These are phyloP conservation scores for Zaprionus taronus DNA, from an alignment of 1,140 invertebrate genomes.

Conservation along the genomic window DNA sequence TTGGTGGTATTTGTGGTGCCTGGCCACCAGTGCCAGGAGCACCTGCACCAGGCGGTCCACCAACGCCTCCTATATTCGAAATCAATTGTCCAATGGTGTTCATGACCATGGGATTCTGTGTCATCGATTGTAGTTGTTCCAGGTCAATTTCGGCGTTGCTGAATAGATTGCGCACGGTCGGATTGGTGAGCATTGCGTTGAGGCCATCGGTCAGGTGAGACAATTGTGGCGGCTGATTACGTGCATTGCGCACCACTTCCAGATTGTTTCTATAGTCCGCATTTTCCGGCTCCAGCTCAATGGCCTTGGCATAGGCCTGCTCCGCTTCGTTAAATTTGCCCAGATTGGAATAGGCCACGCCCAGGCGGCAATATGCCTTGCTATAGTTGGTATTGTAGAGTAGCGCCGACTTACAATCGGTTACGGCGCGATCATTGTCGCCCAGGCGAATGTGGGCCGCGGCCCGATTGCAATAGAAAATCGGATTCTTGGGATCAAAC, in stretches of 20 bases:
- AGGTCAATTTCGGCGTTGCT: constrained; percentile 75
- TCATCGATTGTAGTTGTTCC: constrained; percentile 69
- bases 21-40: constrained; percentile 17
- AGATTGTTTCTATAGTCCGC: constrained; percentile 96
- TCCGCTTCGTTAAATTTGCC: constrained; percentile 93
- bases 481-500: constrained; percentile 93
- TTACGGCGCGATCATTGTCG: constrained; percentile 92
- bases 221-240: constrained; percentile 84
- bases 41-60: constrained; percentile 16
- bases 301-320: constrained; percentile 93
- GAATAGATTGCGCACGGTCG: constrained; percentile 71
- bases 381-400: constrained; percentile 95
- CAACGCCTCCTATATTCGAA: constrained; percentile 47
- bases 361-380: constrained; percentile 97
- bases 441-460: constrained; percentile 95
- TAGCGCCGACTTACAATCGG: constrained; percentile 95
- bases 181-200: constrained; percentile 72
- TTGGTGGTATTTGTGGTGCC: constrained; percentile 36
- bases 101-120: constrained; percentile 77
- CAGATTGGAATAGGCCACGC: constrained; percentile 94
- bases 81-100: constrained; percentile 69
- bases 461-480: constrained; percentile 98
- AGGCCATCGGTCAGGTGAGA: constrained; percentile 67
- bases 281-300: constrained; percentile 96
- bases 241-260: constrained; percentile 89